phyloP scores from a whole-genome alignment of 1,140 invertebrate genomes.

The Antheraea pernyi region DNA sequence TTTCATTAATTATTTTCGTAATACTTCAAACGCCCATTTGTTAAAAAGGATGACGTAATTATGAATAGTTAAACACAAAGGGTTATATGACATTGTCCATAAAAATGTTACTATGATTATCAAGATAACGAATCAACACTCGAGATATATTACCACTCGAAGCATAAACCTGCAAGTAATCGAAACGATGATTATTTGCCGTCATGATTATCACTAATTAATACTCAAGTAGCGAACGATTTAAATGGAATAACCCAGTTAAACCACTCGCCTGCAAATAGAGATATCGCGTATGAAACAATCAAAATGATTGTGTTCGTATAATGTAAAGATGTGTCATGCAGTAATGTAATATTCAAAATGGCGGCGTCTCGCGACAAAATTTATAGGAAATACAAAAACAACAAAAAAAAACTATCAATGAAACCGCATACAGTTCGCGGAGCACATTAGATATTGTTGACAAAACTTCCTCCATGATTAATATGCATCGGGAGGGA shows the following conservation, averaged over 20 bases:
- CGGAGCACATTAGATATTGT: slow-evolving; percentile 76
- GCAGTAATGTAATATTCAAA: slow-evolving; percentile 58
- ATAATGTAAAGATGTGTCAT: slow-evolving; percentile 20
- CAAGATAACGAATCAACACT: slow-evolving; percentile 46
- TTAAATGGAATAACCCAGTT: slow-evolving; percentile 72
- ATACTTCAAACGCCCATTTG: too few relatives aligned
- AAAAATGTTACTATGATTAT: slow-evolving; percentile 6
- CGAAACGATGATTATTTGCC: slow-evolving; percentile 56
- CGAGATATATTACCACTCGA: slow-evolving; percentile 53
- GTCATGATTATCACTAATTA: slow-evolving; percentile 68
- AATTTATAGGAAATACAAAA: slow-evolving; percentile 47
- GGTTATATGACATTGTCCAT: slow-evolving; percentile 6
- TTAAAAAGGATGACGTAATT: background rate
- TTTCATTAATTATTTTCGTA: too few relatives aligned
- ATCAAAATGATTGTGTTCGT: slow-evolving; percentile 59
- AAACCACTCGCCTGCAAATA: slow-evolving; percentile 46
- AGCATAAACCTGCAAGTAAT: slow-evolving; percentile 51
- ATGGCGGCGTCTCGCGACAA: slow-evolving; percentile 52
- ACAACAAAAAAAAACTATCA: slow-evolving; percentile 70
- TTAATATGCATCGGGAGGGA: slow-evolving; percentile 75
- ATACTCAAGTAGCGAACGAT: slow-evolving; percentile 62
- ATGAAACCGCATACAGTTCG: slow-evolving; percentile 59
- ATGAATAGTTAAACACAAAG: background rate
- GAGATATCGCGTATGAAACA: slow-evolving; percentile 41
- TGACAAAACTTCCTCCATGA: slow-evolving; percentile 76